Conservation (phyloP, 2,888 invertebrate genomes). For the Archips crataeganus region DNA sequence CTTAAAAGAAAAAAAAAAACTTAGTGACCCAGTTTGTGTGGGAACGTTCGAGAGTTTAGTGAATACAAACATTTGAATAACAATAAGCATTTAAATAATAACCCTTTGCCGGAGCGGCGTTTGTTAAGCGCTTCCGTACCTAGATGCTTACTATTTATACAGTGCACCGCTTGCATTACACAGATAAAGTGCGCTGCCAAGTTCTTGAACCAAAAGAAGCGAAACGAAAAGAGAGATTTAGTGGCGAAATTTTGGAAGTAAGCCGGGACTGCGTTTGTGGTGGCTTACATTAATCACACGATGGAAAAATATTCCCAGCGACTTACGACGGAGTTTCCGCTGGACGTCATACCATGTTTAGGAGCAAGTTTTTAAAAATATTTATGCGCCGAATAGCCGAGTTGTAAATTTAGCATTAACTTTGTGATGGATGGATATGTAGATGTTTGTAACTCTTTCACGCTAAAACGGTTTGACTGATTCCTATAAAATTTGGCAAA, state of each 20-base stretch:
- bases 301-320: conserved; percentile 71
- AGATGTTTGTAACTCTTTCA: no score
- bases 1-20: no score
- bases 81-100: conserved; percentile 37
- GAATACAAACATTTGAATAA: conserved; percentile 28
- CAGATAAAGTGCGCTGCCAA: conserved; percentile 84
- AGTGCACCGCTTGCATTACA: conserved; percentile 78
- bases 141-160: conserved; percentile 72
- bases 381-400: background rate
- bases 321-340: conserved; percentile 60
- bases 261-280: conserved; percentile 78
- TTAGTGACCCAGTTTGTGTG: background rate
- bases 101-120: conserved; percentile 21
- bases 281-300: conserved; percentile 77
- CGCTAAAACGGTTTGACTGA: no score
- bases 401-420: background rate
- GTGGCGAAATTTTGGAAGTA: conserved; percentile 83
- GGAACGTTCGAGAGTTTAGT: background rate
- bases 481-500: no score
- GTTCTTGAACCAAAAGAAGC: conserved; percentile 81
- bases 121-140: conserved; percentile 40
- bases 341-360: conserved; percentile 54
- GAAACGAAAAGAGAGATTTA: conserved; percentile 80
- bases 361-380: conserved; percentile 35
- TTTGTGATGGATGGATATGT: no score